These are phyloP conservation scores for Sturnira hondurensis DNA, from an alignment of 2,113 vertebrate genomes.

Conservation along the genomic window DNA sequence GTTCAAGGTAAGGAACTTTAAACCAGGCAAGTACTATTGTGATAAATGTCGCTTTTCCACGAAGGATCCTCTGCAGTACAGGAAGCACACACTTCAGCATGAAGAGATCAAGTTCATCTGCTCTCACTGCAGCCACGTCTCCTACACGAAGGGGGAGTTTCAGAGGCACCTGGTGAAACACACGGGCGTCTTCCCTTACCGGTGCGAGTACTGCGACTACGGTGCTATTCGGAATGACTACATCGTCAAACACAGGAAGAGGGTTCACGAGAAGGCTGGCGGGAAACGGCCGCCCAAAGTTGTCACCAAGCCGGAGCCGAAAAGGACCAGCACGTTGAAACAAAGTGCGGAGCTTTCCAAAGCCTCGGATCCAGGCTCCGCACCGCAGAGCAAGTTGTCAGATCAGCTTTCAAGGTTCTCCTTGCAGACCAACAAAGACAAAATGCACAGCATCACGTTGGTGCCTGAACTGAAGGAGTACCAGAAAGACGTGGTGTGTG, in stretches of 20 bases:
- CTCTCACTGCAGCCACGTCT: conserved; percentile 86
- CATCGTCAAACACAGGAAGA: conserved; percentile 91
- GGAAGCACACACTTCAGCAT: conserved; percentile 84
- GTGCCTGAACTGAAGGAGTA: conserved; percentile 34
- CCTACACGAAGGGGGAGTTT: conserved; percentile 90
- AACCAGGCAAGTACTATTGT: conserved; percentile 84
- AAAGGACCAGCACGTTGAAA: conserved; percentile 1
- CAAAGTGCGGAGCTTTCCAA: conserved; percentile 64
- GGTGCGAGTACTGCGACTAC: conserved; percentile 91
- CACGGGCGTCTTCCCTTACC: conserved; percentile 87
- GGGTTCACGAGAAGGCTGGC: conserved; percentile 83
- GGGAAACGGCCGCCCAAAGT: conserved; percentile 61
- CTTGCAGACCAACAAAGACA: conserved; percentile 45
- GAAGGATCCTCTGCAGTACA: conserved; percentile 84
- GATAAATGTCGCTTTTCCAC: conserved; percentile 90
- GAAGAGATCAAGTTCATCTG: conserved; percentile 88
- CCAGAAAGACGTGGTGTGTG: conserved; percentile 53
- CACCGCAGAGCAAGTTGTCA: conserved; percentile 47
- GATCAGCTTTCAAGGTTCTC: conserved; percentile 45
- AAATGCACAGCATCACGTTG: neutral
- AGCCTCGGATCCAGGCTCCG: conserved; percentile 26
- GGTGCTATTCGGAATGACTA: conserved; percentile 92
- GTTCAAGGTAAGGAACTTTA: conserved; percentile 80
- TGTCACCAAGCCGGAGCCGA: conserved; percentile 59
- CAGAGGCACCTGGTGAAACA: conserved; percentile 91